These are phyloP conservation scores for Psammodynastes pulverulentus DNA, from an alignment of 2,113 vertebrate genomes.

Conservation along the genomic window DNA sequence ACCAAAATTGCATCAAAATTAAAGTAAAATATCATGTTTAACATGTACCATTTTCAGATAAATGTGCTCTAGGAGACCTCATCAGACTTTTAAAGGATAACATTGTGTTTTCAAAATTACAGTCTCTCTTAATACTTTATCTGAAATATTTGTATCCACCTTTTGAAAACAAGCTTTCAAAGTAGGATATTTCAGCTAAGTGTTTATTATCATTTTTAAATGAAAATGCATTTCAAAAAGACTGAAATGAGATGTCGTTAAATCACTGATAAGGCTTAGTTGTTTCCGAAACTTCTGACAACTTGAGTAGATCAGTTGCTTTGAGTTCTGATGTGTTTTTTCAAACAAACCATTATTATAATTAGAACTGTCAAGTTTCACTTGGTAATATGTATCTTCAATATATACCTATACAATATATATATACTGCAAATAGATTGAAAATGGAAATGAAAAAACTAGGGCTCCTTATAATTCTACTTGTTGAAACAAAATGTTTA, in stretches of 20 bases:
- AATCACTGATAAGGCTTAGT: background rate
- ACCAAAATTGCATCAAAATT: background rate
- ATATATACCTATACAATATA: too few species aligned
- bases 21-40: conserved; percentile 21
- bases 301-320: background rate
- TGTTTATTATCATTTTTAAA: background rate
- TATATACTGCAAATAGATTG: background rate
- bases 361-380: background rate
- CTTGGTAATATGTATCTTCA: too few species aligned
- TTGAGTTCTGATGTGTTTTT: background rate
- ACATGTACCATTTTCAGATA: conserved; percentile 10
- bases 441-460: background rate
- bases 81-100: conserved; percentile 14
- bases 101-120: background rate
- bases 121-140: background rate
- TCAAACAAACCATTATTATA: background rate
- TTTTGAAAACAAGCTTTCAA: background rate
- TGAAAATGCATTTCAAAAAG: background rate
- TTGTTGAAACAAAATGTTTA: background rate
- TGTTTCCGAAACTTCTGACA: background rate
- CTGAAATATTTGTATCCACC: background rate
- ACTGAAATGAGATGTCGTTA: background rate
- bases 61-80: conserved; percentile 36
- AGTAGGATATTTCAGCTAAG: background rate
- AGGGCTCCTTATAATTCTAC: background rate